Evolutionary conservation across 2,888 invertebrate genomes (phyloP).

Genomic region (Brassicogethes aeneus): DNA sequence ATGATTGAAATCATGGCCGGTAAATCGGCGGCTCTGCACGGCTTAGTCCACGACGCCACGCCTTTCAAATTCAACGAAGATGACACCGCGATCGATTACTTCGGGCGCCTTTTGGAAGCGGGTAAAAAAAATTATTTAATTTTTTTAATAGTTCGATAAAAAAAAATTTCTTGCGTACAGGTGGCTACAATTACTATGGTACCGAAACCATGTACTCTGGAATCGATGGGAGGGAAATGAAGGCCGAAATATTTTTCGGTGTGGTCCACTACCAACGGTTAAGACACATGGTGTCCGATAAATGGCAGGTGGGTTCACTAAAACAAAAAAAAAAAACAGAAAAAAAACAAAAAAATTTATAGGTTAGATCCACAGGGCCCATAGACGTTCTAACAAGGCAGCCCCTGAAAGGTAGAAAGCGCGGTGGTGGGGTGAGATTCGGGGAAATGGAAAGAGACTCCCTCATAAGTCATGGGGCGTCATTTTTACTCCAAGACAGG

Average conservation of each 20-base stretch:
- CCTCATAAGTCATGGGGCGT: conserved; percentile 87
- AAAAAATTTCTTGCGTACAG: conserved; percentile 38
- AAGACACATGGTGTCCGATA: conserved; percentile 99
- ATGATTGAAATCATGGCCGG: conserved; percentile 99
- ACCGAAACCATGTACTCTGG: conserved; percentile 96
- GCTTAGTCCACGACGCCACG: conserved; percentile 88
- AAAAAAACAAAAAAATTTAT: no score
- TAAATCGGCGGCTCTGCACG: conserved; percentile 86
- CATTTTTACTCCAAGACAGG: conserved; percentile 85
- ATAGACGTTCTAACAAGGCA: conserved; percentile 87
- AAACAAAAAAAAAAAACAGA: no score
- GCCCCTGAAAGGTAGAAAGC: conserved; percentile 86
- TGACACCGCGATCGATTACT: conserved; percentile 87
- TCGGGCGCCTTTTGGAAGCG: conserved; percentile 76
- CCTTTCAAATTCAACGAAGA: conserved; percentile 90
- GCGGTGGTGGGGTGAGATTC: conserved; percentile 82
- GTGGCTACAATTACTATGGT: conserved; percentile 94
- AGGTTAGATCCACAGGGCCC: conserved; percentile 90
- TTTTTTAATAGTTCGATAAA: background rate
- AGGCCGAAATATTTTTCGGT: conserved; percentile 92
- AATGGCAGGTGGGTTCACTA: conserved; percentile 97
- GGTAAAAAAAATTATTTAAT: conserved; percentile 31
- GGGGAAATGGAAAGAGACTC: conserved; percentile 99
- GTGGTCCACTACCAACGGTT: conserved; percentile 95
- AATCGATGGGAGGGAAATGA: conserved; percentile 83